phyloP scores from a whole-genome alignment of 1,140 invertebrate species.

The Maniola jurtina region DNA sequence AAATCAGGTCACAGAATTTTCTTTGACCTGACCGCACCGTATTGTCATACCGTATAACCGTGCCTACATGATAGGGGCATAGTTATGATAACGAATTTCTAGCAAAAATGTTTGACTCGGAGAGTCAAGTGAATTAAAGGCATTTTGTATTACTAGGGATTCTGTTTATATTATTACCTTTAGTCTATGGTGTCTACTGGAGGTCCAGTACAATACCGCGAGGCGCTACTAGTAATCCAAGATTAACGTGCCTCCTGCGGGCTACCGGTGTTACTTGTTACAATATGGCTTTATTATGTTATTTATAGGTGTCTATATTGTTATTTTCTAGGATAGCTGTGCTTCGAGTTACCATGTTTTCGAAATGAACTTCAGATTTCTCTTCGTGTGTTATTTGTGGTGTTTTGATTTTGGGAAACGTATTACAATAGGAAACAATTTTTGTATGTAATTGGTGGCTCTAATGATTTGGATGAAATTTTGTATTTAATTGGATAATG shows the following conservation, averaged over 20 bases:
- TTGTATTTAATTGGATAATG: no score
- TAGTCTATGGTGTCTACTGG: slow-evolving; percentile 48
- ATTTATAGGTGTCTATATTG: not conserved
- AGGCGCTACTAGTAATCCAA: slow-evolving; percentile 48
- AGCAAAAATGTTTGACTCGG: not conserved
- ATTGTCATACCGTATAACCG: no score
- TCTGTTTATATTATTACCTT: not conserved
- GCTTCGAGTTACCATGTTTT: slow-evolving; percentile 18
- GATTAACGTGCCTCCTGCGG: slow-evolving; percentile 43
- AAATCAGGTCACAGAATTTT: no score
- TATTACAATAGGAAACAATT: no score
- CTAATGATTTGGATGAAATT: no score
- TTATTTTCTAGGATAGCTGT: not conserved
- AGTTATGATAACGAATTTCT: no score
- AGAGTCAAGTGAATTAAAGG: not conserved
- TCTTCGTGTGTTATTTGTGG: no score
- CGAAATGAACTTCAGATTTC: not conserved
- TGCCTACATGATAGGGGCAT: no score
- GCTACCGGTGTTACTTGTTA: slow-evolving; percentile 60
- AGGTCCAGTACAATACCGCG: slow-evolving; percentile 51
- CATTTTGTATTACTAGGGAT: no score
- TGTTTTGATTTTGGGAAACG: no score
- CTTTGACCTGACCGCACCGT: no score
- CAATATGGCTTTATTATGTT: slow-evolving; percentile 47
- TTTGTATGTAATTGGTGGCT: no score